phyloP scores from a whole-genome alignment of 2,888 invertebrate genomes.

The Pecten maximus region DNA sequence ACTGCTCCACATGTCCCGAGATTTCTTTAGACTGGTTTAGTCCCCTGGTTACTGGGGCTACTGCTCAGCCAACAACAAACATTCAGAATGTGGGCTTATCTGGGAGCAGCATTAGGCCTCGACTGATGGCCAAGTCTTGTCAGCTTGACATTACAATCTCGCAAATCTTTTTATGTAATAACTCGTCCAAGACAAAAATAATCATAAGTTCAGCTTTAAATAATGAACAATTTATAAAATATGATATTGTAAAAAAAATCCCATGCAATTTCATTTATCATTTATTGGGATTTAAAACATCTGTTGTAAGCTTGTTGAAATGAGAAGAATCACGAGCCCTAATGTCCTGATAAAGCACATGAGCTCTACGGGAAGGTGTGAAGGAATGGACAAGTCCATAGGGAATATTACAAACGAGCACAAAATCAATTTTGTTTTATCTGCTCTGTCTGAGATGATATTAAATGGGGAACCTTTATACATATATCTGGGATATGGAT shows the following conservation, averaged over 20 bases:
- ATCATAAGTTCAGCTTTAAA: neutral
- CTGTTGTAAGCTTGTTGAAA: neutral
- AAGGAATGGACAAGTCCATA: slow-evolving; percentile 22
- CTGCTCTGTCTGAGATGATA: neutral
- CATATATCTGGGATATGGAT: slow-evolving; percentile 16
- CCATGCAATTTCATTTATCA: neutral
- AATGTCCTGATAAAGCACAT: slow-evolving; percentile 13
- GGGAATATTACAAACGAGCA: slow-evolving; percentile 13
- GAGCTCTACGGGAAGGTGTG: slow-evolving; percentile 18
- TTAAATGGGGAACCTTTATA: slow-evolving; percentile 18
- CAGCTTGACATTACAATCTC: neutral
- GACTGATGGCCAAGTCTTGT: neutral
- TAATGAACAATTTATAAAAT: neutral
- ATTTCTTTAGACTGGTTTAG: neutral
- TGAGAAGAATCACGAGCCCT: neutral
- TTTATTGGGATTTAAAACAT: neutral
- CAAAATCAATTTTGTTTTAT: slow-evolving; percentile 35
- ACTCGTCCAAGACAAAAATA: neutral
- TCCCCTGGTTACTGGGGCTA: slow-evolving; percentile 26
- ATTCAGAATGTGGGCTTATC: slow-evolving; percentile 11
- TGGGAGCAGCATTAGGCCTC: neutral
- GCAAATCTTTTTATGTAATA: neutral
- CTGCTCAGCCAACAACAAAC: neutral
- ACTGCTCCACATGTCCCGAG: neutral
- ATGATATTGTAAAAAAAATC: neutral